Percentiles rank a stretch among this genome's conserved stretches.
Evolutionary conservation across 2,113 vertebrate species (phyloP).

Genomic region (Riparia riparia): DNA sequence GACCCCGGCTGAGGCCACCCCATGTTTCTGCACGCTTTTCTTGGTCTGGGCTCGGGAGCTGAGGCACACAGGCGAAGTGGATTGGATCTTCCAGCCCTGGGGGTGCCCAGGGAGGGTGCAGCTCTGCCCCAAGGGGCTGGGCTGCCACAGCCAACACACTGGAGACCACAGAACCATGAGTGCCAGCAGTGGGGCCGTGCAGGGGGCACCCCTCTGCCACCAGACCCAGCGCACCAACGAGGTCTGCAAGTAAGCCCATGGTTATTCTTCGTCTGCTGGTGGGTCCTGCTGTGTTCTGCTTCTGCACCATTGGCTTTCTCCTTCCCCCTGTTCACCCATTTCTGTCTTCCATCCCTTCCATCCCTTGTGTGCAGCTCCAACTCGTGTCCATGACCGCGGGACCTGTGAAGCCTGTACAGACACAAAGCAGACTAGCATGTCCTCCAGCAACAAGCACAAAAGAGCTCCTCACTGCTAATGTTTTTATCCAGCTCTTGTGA

Average conservation of each 20-base stretch:
- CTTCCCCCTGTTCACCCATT: background rate
- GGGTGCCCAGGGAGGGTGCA: background rate
- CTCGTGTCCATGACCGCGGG: too few species aligned
- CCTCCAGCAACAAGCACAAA: background rate
- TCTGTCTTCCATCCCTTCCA: background rate
- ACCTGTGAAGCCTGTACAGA: background rate
- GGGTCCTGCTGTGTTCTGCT: background rate
- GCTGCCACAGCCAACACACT: background rate
- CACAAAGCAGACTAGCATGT: background rate
- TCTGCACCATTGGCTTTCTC: background rate
- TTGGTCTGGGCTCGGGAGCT: background rate
- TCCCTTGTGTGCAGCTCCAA: background rate
- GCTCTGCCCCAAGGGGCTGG: background rate
- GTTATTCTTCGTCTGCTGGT: background rate
- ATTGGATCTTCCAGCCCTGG: background rate
- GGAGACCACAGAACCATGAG: background rate
- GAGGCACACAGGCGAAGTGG: background rate
- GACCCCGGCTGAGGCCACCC: rapidly evolving
- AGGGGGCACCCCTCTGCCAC: background rate
- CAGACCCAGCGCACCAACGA: background rate
- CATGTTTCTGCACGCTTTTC: background rate
- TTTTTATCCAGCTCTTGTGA: background rate
- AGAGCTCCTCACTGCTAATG: background rate
- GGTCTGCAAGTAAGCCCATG: background rate
- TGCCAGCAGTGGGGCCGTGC: background rate